Base-by-base conservation (phyloP, 2,113 vertebrate species). In the Nesogale talazaci region DNA sequence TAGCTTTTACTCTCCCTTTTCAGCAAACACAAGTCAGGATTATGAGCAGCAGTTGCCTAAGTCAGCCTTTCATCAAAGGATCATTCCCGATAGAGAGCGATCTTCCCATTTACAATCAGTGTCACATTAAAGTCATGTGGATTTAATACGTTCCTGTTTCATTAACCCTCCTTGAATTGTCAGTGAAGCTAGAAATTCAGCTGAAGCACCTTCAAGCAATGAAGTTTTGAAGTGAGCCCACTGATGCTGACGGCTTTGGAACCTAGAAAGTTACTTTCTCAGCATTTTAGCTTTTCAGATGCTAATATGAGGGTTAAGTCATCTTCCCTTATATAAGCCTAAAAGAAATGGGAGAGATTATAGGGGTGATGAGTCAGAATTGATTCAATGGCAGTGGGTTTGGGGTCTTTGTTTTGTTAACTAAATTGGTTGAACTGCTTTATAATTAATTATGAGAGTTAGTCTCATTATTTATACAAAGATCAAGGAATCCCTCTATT, bases 161-260 rank as follows among this genome's bases (percentile, higher is more conserved):
- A 70, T 7, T 75, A 80, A 42, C 22, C 40, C 70, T 65, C 23
- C 38, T 29, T 16, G 89, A 65, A 86, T 92, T 94, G 82, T 86
- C 88, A 96, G 63, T 75, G 69, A 72, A 59, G 72, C 88, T 63
- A 86, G 56, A 57, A 86, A 93, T 76, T 83, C 89, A 83, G 79
- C 83, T 59, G 52, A 83, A 89, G 72, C 40, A 86, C 86, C 70
- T 83, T 79, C 57, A 70, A 88, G 76, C 42, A 84, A 82, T 78
- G 46, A 69, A 74, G 85, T 46, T 85, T 93, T 63, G 77, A 56
- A 81, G 83, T 34, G 65, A 84, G 2, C 16, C 38, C 27, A 4
- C 88, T 36, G 46, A 52, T 52, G 9, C 46, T 52, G 46, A 52
- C 14, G 46, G 46, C 10, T 52, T 52, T 36, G 19, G 87, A 56